Percentiles rank a stretch among this genome's conserved stretches.
These are phyloP conservation scores for Microtus pennsylvanicus DNA, from an alignment of 2,113 vertebrate genomes.

Conservation along the genomic window DNA sequence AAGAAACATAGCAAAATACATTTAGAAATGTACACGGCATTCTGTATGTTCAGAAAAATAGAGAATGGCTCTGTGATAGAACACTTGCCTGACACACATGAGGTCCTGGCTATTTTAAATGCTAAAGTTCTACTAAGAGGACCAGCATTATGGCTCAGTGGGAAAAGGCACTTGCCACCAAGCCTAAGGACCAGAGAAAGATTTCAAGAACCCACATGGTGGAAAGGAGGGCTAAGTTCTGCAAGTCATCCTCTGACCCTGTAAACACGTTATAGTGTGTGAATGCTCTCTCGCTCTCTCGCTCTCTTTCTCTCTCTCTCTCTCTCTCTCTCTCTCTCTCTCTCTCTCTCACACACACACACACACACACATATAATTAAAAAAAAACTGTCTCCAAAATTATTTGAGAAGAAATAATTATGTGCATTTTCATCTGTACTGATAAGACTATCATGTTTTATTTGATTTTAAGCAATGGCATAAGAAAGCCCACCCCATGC, in stretches of 20 bases:
- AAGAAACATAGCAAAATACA: slow-evolving; percentile 22
- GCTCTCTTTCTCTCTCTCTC: neutral
- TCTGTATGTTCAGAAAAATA: neutral
- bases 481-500: neutral
- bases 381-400: neutral
- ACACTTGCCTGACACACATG: too few species aligned
- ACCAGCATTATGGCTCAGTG: neutral
- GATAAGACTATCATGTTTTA: neutral
- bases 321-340: too few species aligned
- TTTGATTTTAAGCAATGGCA: neutral
- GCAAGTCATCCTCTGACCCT: neutral
- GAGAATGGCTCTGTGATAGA: neutral
- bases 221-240: too few species aligned
- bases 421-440: neutral
- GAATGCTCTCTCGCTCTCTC: too few species aligned
- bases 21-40: neutral
- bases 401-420: slow-evolving; percentile 19
- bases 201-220: neutral
- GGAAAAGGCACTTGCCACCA: neutral
- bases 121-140: neutral
- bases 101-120: neutral
- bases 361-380: neutral
- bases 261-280: neutral
- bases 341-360: too few species aligned
- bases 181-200: neutral